Conservation (phyloP, 2,888 invertebrate genomes). For the Melieria picta region DNA sequence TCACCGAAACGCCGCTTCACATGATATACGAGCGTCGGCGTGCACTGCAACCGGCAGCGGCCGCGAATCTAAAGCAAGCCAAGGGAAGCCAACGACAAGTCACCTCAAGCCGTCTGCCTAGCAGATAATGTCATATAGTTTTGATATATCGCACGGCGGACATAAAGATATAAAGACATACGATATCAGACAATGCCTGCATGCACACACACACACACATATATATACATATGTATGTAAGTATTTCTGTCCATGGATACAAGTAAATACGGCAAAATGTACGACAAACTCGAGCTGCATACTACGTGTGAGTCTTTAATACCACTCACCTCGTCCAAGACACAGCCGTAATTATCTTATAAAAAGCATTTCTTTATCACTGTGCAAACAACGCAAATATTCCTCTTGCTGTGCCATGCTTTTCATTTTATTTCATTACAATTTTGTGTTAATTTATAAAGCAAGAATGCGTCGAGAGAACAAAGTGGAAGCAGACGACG, state of each 20-base stretch:
- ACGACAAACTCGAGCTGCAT: slow-evolving; percentile 11
- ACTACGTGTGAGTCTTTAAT: slow-evolving; percentile 16
- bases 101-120: slow-evolving; percentile 19
- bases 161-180: slow-evolving; percentile 24
- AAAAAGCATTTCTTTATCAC: slow-evolving; percentile 15
- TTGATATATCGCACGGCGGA: slow-evolving; percentile 28
- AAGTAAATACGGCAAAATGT: slow-evolving; percentile 13
- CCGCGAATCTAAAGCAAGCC: slow-evolving; percentile 17
- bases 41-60: background rate
- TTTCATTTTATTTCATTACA: too few relatives aligned
- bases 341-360: slow-evolving; percentile 24
- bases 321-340: slow-evolving; percentile 8
- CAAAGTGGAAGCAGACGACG: too few relatives aligned
- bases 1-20: background rate
- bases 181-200: slow-evolving; percentile 11
- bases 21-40: slow-evolving; percentile 17
- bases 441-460: too few relatives aligned
- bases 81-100: slow-evolving; percentile 21
- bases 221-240: slow-evolving; percentile 16
- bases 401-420: background rate
- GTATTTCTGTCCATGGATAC: background rate
- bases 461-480: too few relatives aligned
- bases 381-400: slow-evolving; percentile 27
- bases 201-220: background rate
- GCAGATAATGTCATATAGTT: slow-evolving; percentile 27